These are phyloP conservation scores for Ormyrus nitidulus DNA, from an alignment of 2,888 invertebrate species.

Conservation along the genomic window DNA sequence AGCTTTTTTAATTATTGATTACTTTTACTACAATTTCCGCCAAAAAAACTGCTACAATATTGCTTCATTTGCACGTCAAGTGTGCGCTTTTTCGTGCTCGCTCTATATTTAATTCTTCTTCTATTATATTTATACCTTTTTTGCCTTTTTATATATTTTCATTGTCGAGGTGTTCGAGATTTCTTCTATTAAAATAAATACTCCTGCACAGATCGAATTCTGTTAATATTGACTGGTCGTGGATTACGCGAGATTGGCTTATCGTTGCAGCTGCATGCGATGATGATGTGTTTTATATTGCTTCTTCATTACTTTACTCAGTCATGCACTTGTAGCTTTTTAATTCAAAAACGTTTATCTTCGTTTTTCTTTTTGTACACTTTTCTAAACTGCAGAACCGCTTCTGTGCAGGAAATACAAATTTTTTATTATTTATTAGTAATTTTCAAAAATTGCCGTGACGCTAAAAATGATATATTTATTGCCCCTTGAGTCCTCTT, in stretches of 20 bases:
- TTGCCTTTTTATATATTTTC: conserved; percentile 38
- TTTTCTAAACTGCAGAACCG: conserved; percentile 44
- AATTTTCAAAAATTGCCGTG: conserved; percentile 36
- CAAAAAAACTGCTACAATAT: conserved; percentile 48
- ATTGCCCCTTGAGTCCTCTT: conserved; percentile 56
- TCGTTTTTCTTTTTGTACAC: conserved; percentile 39
- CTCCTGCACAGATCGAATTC: conserved; percentile 51
- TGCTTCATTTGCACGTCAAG: conserved; percentile 43
- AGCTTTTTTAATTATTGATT: conserved; percentile 23
- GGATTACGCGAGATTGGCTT: conserved; percentile 34
- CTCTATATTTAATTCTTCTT: conserved; percentile 30
- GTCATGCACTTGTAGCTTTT: conserved; percentile 4
- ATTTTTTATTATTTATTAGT: conserved; percentile 19
- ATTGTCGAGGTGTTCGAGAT: conserved; percentile 38
- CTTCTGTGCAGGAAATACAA: conserved; percentile 51
- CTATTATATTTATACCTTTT: conserved; percentile 17
- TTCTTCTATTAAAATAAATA: conserved; percentile 50
- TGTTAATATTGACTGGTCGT: conserved; percentile 54
- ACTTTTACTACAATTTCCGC: conserved; percentile 9
- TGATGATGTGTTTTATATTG: conserved; percentile 52
- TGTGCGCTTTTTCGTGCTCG: conserved; percentile 32
- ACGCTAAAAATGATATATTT: conserved; percentile 52
- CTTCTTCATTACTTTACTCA: conserved; percentile 40
- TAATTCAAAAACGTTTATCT: conserved; percentile 37
- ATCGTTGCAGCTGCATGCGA: conserved; percentile 39